Evolutionary conservation across 2,113 vertebrate species (phyloP).

Genomic region (Promerops cafer): DNA sequence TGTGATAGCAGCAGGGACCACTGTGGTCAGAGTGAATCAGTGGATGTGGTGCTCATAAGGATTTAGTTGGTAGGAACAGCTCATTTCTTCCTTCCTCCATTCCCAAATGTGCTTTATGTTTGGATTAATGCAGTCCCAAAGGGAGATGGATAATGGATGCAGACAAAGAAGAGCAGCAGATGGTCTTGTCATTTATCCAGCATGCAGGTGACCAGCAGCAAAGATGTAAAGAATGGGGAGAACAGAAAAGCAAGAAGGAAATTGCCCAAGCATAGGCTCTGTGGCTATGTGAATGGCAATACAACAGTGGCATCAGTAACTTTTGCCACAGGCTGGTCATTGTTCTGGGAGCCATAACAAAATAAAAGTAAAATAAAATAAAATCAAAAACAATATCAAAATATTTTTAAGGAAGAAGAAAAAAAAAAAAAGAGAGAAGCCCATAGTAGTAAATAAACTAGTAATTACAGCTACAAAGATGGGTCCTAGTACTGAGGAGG

Average conservation of each 20-base stretch:
- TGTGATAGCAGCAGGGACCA: not conserved
- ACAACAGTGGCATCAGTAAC: fast-evolving
- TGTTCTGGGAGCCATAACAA: not conserved
- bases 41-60: not conserved
- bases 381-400: not conserved
- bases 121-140: not conserved
- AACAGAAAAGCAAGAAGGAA: not conserved
- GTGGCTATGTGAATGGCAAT: not conserved
- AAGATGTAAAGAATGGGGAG: not conserved
- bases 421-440: not conserved
- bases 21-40: too few species aligned
- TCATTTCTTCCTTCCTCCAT: not conserved
- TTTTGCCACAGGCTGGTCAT: not conserved
- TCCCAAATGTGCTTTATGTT: not conserved
- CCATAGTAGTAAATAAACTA: not conserved
- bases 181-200: not conserved
- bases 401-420: not conserved
- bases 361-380: not conserved
- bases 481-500: not conserved
- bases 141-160: not conserved
- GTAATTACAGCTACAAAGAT: not conserved
- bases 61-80: not conserved
- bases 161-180: not conserved
- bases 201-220: not conserved
- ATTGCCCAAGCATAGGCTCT: not conserved